Evolutionary conservation across 2,797 vertebrate genomes (phyloP).

Genomic region (Hyperoplus immaculatus): DNA sequence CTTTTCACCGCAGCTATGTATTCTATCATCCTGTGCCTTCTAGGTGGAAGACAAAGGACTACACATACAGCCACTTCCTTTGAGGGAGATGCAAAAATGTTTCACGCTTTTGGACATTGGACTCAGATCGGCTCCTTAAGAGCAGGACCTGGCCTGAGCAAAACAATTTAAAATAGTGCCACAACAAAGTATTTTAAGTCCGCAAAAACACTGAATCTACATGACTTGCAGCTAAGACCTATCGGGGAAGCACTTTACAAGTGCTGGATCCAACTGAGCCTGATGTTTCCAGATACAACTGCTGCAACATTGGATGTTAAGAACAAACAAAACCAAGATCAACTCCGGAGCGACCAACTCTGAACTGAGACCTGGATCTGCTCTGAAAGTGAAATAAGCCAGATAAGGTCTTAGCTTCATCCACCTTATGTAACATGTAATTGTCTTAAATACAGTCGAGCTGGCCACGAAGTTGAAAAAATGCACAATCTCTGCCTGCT

Average conservation of each 20-base stretch:
- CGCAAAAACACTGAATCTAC: slow-evolving; percentile 31
- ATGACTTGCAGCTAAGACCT: slow-evolving; percentile 47
- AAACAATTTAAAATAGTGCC: slow-evolving; percentile 19
- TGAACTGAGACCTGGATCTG: slow-evolving; percentile 33
- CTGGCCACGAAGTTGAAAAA: slow-evolving; percentile 7
- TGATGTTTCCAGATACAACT: slow-evolving; percentile 51
- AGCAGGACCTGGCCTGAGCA: slow-evolving; percentile 23
- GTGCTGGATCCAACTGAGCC: slow-evolving; percentile 57
- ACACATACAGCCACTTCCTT: slow-evolving; percentile 36
- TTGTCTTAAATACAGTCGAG: neutral
- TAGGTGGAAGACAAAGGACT: slow-evolving; percentile 62
- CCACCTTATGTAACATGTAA: slow-evolving; percentile 15
- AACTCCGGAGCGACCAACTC: slow-evolving; percentile 15
- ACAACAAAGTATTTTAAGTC: slow-evolving; percentile 20
- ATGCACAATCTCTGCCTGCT: slow-evolving; percentile 58
- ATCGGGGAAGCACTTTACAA: slow-evolving; percentile 25
- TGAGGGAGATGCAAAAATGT: slow-evolving; percentile 20
- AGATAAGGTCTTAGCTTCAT: slow-evolving; percentile 18
- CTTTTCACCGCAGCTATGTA: slow-evolving; percentile 65
- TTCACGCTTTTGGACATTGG: slow-evolving; percentile 9
- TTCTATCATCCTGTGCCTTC: slow-evolving; percentile 81
- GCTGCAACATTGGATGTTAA: slow-evolving; percentile 43
- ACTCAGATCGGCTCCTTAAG: slow-evolving; percentile 21
- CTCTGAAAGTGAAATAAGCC: slow-evolving; percentile 36
- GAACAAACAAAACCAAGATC: slow-evolving; percentile 41